phyloP scores from a whole-genome alignment of 2,113 vertebrate genomes.

The Heterotis niloticus region DNA sequence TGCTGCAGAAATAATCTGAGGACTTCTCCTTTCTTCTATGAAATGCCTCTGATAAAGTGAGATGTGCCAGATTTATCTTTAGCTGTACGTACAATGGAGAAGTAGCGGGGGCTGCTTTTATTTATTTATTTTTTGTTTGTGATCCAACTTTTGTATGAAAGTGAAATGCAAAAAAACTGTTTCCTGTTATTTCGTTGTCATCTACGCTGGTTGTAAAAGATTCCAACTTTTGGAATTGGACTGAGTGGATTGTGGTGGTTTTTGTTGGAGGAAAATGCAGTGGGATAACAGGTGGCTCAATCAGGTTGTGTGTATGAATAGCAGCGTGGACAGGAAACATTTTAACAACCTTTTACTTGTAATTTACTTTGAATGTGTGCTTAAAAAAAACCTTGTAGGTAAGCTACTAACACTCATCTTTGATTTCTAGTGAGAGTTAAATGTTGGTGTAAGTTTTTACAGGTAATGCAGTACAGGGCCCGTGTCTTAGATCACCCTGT shows the following conservation, averaged over 20 bases:
- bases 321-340: neutral
- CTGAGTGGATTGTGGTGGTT: constrained; percentile 12
- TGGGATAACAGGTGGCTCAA: neutral
- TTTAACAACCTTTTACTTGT: neutral
- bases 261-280: neutral
- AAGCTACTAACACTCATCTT: no score
- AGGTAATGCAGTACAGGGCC: no score
- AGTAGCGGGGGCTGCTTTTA: constrained; percentile 13
- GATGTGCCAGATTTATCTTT: neutral
- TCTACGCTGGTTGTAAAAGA: constrained; percentile 29
- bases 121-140: constrained; percentile 8
- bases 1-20: neutral
- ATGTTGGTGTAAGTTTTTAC: no score
- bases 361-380: neutral
- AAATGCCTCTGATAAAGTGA: constrained; percentile 14
- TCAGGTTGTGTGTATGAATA: neutral
- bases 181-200: constrained; percentile 5
- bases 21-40: neutral
- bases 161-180: constrained; percentile 17
- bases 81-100: neutral
- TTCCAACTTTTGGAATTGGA: constrained; percentile 30
- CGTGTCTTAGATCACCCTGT: no score
- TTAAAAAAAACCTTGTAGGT: neutral
- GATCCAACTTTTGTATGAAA: constrained; percentile 19
- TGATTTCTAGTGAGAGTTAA: no score